A percentile compares a stretch with the other conserved stretches of the same genome.
Conservation (phyloP, 2,113 vertebrate species). For the Taurulus bubalis region DNA sequence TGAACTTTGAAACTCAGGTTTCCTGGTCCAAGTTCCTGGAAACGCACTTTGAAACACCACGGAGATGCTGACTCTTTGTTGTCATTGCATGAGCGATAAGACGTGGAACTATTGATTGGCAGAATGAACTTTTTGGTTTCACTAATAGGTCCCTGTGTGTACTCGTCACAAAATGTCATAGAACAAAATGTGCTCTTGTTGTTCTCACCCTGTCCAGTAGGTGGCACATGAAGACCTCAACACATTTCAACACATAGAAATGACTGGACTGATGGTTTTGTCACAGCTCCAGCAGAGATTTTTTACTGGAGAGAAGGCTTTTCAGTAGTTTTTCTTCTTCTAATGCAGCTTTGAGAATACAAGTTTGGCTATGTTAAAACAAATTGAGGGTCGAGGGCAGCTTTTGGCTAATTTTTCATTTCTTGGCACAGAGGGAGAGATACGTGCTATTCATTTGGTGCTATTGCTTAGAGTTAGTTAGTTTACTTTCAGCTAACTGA, state of each 20-base stretch:
- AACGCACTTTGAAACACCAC: not conserved
- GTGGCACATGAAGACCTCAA: slow-evolving; percentile 31
- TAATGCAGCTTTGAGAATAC: slow-evolving; percentile 2
- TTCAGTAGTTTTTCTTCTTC: not conserved
- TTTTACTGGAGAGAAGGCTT: not conserved
- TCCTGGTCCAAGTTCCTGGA: no score
- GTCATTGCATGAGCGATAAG: not conserved
- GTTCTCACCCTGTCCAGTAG: slow-evolving; percentile 39
- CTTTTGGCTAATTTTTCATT: not conserved
- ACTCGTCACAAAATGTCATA: not conserved
- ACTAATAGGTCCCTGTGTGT: not conserved
- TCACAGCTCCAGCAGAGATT: not conserved
- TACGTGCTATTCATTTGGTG: not conserved
- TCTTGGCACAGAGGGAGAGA: not conserved
- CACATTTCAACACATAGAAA: not conserved
- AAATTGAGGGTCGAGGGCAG: not conserved
- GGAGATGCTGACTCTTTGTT: slow-evolving; percentile 10
- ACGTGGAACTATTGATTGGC: not conserved
- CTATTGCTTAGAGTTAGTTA: not conserved
- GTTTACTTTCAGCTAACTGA: no score
- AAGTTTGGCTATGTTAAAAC: not conserved
- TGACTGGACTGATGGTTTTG: slow-evolving; percentile 3
- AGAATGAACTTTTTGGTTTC: not conserved
- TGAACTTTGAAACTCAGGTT: not conserved
- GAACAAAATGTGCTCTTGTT: not conserved